phyloP scores from a whole-genome alignment of 2,888 invertebrate species.

The Callinectes sapidus region DNA sequence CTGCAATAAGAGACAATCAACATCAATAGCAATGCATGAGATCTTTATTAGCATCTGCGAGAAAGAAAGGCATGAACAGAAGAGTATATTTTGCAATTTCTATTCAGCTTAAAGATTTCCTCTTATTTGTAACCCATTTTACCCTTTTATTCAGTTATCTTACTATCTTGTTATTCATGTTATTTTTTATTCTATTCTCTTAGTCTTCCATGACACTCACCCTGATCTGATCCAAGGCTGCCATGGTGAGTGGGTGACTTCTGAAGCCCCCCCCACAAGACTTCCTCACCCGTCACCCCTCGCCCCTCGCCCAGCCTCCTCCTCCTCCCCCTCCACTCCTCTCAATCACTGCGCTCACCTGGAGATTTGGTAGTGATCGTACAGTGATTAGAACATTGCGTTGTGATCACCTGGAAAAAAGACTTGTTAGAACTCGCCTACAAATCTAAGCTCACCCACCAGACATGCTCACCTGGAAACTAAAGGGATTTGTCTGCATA shows the following conservation, averaged over 20 bases:
- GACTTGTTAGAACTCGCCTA: not conserved
- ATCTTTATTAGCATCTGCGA: too few species aligned
- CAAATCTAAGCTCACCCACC: too few species aligned
- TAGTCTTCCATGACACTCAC: not conserved
- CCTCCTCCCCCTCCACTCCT: not conserved
- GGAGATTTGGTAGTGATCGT: too few species aligned
- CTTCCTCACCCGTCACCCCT: not conserved
- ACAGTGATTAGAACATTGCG: too few species aligned
- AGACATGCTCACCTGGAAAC: not conserved
- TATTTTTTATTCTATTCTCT: too few species aligned
- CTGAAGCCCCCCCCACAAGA: not conserved
- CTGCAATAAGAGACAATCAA: too few species aligned
- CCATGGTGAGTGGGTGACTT: not conserved
- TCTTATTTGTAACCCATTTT: too few species aligned
- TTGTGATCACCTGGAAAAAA: not conserved
- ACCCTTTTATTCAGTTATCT: too few species aligned
- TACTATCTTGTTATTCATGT: not conserved
- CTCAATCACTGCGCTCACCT: not conserved
- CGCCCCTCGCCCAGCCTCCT: not conserved
- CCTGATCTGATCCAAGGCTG: slow-evolving; percentile 21
- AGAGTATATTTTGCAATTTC: too few species aligned
- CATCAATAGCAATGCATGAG: too few species aligned
- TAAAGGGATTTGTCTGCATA: not conserved
- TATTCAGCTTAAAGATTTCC: too few species aligned
- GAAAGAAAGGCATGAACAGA: too few species aligned